A percentile compares a stretch with the other conserved stretches of the same genome.
Evolutionary conservation across 2,113 vertebrate genomes (phyloP).

Genomic region (Myodes glareolus): DNA sequence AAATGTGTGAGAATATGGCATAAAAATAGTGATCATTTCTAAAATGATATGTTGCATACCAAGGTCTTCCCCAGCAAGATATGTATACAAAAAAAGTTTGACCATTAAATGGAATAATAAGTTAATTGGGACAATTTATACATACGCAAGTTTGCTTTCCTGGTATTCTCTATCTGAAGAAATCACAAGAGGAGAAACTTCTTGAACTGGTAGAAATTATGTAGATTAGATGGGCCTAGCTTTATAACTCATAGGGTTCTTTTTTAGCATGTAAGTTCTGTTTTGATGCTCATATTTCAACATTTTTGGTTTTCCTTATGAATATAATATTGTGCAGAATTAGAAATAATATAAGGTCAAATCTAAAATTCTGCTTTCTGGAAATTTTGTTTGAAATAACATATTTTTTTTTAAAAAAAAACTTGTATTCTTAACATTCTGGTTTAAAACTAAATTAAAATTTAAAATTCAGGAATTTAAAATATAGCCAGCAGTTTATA

Average conservation of each 20-base stretch:
- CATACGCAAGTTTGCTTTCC: not conserved
- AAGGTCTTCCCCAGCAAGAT: not conserved
- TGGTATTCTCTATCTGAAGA: not conserved
- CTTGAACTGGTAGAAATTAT: not conserved
- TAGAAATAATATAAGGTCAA: constrained; percentile 9
- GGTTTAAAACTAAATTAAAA: not conserved
- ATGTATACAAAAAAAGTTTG: not conserved
- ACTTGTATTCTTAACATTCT: not conserved
- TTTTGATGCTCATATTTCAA: not conserved
- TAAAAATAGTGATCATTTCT: not conserved
- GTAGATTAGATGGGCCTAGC: not conserved
- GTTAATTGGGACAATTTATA: not conserved
- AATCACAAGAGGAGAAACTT: not conserved
- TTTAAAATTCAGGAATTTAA: not conserved
- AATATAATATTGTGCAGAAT: not conserved
- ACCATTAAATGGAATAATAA: not conserved
- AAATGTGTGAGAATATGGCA: not conserved
- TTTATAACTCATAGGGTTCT: not conserved
- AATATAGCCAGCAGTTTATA: not conserved
- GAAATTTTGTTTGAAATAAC: constrained; percentile 30
- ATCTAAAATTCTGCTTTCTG: constrained; percentile 22
- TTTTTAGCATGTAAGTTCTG: not conserved
- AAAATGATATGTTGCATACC: not conserved
- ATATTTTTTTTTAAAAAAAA: not conserved
- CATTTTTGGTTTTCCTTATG: constrained; percentile 42